Evolutionary conservation across 2,113 vertebrate species (phyloP), one percentile per base, ranked within the genome.

Genomic region (Zeus faber): DNA sequence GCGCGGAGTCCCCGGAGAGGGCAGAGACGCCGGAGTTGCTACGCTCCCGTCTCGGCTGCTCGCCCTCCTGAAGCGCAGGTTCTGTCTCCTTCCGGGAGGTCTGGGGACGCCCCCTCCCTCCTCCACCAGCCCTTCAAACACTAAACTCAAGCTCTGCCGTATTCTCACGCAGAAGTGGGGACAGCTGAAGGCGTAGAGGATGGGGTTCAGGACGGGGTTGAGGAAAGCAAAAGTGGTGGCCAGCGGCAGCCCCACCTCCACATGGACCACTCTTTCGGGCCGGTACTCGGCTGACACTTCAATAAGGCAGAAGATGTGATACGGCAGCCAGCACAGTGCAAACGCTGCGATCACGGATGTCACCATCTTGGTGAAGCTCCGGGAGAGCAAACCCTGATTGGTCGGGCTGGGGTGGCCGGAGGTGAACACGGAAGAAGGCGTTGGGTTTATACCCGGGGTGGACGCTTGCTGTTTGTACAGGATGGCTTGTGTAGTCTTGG

Each of bases 111-210:
- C 70, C 5, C 53, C 74, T 17, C 72, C 63, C 47, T 91, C 90
- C n/a, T 84, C 79, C 8, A 91, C 82, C 58, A 89, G 76, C 13
- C 73, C 85, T 0, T 89, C 90, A 29, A 90, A 85, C 22, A 83
- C 70, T 1, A 76, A 58, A 23, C 56, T 74, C 2, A 89, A 11
- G 64, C 84, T 88, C 61, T 87, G 86, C 1, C 72, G 69, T 63
- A 89, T 83, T 6, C 66, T 72, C 25, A 78, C 62, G 66, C 88
- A 93, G 58, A 97, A 95, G 67, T 94, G 82, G 14, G 94, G 93
- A 22, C 94, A 94, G 89, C 95, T 91, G 84, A 97, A 96, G 54
- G 91, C 92, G 0, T 98, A 98, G 21, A 98, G 83, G 4, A 97
- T 86, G 0, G 95, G 95, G 51, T 98, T 96, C 87, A 96, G 77